Percentiles rank a stretch among this genome's conserved stretches.
These are phyloP conservation scores for Dendrocopos noguchii DNA, from an alignment of 2,113 vertebrate genomes.

Conservation along the genomic window DNA sequence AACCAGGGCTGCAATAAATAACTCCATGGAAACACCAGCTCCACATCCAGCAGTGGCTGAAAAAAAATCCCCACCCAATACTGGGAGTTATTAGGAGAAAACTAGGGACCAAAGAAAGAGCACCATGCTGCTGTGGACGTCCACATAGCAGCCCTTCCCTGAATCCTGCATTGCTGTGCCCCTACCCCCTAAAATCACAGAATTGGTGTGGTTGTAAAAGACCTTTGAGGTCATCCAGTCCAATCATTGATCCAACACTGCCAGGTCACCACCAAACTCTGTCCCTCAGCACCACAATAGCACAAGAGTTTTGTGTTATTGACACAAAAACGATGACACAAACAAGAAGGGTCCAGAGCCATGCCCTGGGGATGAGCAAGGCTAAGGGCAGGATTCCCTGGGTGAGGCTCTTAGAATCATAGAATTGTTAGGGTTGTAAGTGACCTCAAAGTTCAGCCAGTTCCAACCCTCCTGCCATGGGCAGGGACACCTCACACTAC, in stretches of 20 bases:
- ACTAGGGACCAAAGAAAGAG: background rate
- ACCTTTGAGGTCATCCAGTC: no score
- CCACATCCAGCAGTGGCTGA: background rate
- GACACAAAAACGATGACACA: rapidly evolving
- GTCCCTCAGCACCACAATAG: no score
- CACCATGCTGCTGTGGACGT: background rate
- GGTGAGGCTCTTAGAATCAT: background rate
- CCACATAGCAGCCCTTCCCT: background rate
- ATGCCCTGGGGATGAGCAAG: background rate
- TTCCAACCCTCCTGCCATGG: no score
- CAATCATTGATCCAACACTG: no score
- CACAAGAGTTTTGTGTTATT: no score
- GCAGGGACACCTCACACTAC: no score
- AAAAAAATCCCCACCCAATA: background rate
- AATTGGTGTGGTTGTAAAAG: no score
- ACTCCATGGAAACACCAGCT: background rate
- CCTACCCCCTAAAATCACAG: background rate
- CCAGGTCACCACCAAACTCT: no score
- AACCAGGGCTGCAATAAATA: background rate
- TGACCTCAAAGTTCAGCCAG: no score
- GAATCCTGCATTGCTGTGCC: background rate
- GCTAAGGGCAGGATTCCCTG: background rate
- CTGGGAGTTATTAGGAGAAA: background rate
- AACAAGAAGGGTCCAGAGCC: background rate
- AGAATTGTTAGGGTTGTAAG: no score